phyloP scores from a whole-genome alignment of 2,797 vertebrate species.

The Acanthurus leucopareius region DNA sequence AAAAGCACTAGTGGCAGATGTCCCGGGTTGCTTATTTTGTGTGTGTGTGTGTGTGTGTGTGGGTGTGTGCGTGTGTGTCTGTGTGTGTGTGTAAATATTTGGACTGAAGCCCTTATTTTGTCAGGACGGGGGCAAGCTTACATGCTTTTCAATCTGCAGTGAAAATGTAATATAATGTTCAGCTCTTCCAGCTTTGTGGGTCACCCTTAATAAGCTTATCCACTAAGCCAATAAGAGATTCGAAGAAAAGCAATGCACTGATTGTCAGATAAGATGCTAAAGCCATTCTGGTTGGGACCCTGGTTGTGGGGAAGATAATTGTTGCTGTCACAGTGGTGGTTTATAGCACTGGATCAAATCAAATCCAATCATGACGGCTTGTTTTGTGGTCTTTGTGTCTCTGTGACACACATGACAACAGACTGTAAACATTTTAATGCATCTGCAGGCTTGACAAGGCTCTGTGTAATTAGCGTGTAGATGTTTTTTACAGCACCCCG shows the following conservation, averaged over 20 bases:
- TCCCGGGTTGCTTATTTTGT: slow-evolving; percentile 5
- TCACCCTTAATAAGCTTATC: slow-evolving; percentile 80
- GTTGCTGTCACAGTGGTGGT: slow-evolving; percentile 68
- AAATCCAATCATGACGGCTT: slow-evolving; percentile 64
- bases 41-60: slow-evolving; percentile 4
- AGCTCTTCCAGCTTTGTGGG: slow-evolving; percentile 66
- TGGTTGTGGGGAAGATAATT: slow-evolving; percentile 61
- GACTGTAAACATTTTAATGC: slow-evolving; percentile 30
- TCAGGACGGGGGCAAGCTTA: slow-evolving; percentile 21
- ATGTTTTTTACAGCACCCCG: neutral
- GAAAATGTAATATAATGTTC: slow-evolving; percentile 73
- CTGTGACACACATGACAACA: slow-evolving; percentile 38
- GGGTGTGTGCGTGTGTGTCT: neutral
- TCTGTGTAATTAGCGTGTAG: slow-evolving; percentile 15
- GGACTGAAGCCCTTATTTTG: slow-evolving; percentile 40
- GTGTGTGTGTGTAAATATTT: slow-evolving; percentile 45
- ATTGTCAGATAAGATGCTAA: slow-evolving; percentile 81
- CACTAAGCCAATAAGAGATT: slow-evolving; percentile 79
- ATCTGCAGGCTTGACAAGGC: slow-evolving; percentile 5
- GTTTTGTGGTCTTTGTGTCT: slow-evolving; percentile 52
- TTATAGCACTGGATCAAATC: slow-evolving; percentile 67
- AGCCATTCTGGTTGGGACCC: slow-evolving; percentile 65
- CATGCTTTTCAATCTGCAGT: slow-evolving; percentile 62
- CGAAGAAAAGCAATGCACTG: slow-evolving; percentile 75
- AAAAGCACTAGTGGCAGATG: slow-evolving; percentile 42